Base-by-base conservation (phyloP, 2,888 invertebrate species). In the Rotaria magnacalcarata region DNA sequence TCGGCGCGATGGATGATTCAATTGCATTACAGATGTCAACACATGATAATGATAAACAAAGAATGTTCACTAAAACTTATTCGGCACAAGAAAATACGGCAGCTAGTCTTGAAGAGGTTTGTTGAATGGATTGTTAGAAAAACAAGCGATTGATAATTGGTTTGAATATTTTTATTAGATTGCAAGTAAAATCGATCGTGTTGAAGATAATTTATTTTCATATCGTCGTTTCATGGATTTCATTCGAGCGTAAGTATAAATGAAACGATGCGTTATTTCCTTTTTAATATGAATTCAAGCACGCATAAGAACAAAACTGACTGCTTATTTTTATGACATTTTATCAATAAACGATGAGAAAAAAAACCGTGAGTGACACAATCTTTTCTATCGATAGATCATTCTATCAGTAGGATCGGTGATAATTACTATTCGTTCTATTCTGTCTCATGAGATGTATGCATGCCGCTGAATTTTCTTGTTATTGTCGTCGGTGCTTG, bases 211-310 rank as follows among this genome's bases (percentile, higher is more conserved):
- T 47, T 16, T 80, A 80, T 80, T 80, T 80, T 80, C 80, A 80
- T 80, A 80, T 47, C 21, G 80, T 24, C 43, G 80, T 47, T 80
- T 80, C n/a, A 80, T 80, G 80, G 80, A 80, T 80, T 80, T 80
- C n/a, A 80, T 80, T 80, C 80, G 80, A 80, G 80, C 80, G 80
- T 80, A 80, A 47, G 80, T 80, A 47, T 67, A 19, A 67, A 34
- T 27, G 19, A 19, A 67, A 41, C 34, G 19, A 67, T 27, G 34
- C 6, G 34, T 19, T 1, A 34, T 67, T 67, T 67, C 67, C 67
- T 34, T 67, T 34, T 34, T 19, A 34, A 67, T 67, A 67, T 67
- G n/a, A 19, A 34, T 34, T 67, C 34, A 67, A 19, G 34, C 67
- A 19, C 34, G 34, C 4, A 67, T 2, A 67, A 67, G 5, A 14